These are phyloP conservation scores for Brachypodius melanocephalos DNA, from an alignment of 2,113 vertebrate species.

Conservation along the genomic window DNA sequence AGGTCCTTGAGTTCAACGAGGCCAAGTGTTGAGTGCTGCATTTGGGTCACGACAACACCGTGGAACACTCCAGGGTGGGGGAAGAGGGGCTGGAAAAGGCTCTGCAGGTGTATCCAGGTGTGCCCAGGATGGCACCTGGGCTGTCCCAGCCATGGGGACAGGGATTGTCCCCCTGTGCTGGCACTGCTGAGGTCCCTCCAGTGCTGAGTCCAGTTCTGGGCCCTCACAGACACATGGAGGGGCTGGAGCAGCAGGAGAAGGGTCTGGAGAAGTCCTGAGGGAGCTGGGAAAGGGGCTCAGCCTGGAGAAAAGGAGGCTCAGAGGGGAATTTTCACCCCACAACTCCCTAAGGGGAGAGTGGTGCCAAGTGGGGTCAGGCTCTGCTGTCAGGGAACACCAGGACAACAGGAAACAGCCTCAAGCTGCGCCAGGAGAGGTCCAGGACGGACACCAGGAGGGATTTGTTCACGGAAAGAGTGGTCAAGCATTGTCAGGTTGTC, in stretches of 20 bases:
- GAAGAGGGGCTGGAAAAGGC: background rate
- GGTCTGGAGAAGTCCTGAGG: background rate
- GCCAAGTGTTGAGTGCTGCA: background rate
- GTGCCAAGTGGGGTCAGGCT: background rate
- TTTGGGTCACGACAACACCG: background rate
- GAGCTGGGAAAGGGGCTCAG: background rate
- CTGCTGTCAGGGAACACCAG: no score
- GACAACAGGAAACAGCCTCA: no score
- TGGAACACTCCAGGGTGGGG: background rate
- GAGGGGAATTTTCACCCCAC: background rate
- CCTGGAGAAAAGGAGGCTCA: background rate
- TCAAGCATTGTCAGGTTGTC: background rate
- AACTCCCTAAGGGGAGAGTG: background rate
- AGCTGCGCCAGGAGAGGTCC: no score
- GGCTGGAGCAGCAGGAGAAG: background rate
- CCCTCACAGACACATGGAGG: background rate
- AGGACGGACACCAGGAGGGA: no score
- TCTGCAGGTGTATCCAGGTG: background rate
- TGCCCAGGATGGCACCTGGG: background rate
- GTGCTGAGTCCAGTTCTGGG: background rate
- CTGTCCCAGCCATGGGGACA: background rate
- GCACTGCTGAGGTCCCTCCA: background rate
- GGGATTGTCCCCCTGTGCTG: background rate
- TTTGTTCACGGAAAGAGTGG: no score
- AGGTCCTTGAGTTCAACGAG: background rate